Conservation (phyloP, 1,140 invertebrate genomes). For the Wiebesia pumilae region DNA sequence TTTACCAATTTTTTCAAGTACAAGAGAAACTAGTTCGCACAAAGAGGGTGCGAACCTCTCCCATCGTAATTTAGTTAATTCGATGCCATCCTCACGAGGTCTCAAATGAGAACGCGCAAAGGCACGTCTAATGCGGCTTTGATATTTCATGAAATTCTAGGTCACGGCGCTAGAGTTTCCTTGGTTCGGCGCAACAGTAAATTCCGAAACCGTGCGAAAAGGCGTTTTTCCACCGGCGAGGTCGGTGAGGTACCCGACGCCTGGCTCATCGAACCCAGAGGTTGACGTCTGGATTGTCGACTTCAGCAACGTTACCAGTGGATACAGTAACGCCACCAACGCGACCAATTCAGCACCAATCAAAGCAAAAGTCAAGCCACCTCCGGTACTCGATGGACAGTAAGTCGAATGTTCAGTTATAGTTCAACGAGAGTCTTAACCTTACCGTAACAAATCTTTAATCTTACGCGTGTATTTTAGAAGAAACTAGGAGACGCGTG, state of each 20-base stretch:
- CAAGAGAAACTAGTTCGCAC: too few species aligned
- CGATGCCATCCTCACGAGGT: too few species aligned
- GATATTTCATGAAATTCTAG: slow-evolving; percentile 12
- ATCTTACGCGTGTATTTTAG: not conserved
- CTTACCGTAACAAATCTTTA: too few species aligned
- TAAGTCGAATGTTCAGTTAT: slow-evolving; percentile 71
- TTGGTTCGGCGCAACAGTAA: slow-evolving; percentile 77
- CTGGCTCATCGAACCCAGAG: slow-evolving; percentile 89
- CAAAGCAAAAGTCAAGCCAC: slow-evolving; percentile 81
- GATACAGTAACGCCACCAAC: slow-evolving; percentile 55
- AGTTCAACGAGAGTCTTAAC: not conserved
- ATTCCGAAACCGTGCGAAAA: slow-evolving; percentile 62
- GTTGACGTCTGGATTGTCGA: slow-evolving; percentile 88
- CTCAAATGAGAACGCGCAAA: too few species aligned
- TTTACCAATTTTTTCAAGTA: too few species aligned
- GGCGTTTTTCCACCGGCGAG: slow-evolving; percentile 83
- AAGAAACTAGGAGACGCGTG: too few species aligned
- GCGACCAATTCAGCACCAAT: slow-evolving; percentile 64
- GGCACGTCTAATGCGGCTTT: not conserved
- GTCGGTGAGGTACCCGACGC: slow-evolving; percentile 86
- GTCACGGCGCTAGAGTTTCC: slow-evolving; percentile 79
- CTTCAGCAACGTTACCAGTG: slow-evolving; percentile 78
- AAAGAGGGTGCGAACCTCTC: too few species aligned
- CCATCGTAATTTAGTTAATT: too few species aligned
- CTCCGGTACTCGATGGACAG: slow-evolving; percentile 82